Evolutionary conservation across 1,140 invertebrate genomes (phyloP).

Genomic region (Temnothorax longispinosus): DNA sequence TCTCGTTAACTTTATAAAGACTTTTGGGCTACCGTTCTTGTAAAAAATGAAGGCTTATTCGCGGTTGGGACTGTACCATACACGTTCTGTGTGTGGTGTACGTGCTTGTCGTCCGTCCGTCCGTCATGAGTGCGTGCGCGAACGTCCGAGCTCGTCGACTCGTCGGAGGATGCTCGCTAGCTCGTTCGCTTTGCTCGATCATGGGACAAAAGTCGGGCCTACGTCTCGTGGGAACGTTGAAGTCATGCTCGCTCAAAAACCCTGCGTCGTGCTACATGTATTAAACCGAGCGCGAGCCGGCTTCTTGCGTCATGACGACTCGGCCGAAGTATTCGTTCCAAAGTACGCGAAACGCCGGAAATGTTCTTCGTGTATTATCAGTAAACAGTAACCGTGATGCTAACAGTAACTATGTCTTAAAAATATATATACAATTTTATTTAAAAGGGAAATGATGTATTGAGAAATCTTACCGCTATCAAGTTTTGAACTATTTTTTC

Average conservation of each 20-base stretch:
- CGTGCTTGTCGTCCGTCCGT: slow-evolving; percentile 69
- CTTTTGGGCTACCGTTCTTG: not conserved
- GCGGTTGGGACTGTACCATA: slow-evolving; percentile 66
- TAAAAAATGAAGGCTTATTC: slow-evolving; percentile 8
- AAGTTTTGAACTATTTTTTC: not conserved
- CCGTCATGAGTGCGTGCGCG: slow-evolving; percentile 72
- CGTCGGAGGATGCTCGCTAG: slow-evolving; percentile 68
- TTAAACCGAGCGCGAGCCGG: slow-evolving; percentile 15
- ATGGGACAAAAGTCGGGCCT: slow-evolving; percentile 72
- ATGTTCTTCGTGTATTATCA: not conserved
- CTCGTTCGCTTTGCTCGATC: slow-evolving; percentile 67
- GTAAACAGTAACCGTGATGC: not conserved
- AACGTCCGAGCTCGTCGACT: slow-evolving; percentile 70
- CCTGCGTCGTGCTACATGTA: slow-evolving; percentile 58
- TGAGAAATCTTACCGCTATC: not conserved
- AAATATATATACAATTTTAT: not conserved
- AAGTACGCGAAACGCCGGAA: not conserved
- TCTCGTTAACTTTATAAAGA: not conserved
- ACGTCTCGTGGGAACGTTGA: slow-evolving; percentile 71
- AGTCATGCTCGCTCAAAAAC: slow-evolving; percentile 72
- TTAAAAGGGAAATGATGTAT: not conserved
- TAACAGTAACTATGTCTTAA: not conserved
- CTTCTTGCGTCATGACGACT: slow-evolving; percentile 7
- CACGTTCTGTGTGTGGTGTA: slow-evolving; percentile 58
- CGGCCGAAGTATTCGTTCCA: not conserved